Base-by-base conservation (phyloP, 2,113 vertebrate species). In the Columba janthina region DNA sequence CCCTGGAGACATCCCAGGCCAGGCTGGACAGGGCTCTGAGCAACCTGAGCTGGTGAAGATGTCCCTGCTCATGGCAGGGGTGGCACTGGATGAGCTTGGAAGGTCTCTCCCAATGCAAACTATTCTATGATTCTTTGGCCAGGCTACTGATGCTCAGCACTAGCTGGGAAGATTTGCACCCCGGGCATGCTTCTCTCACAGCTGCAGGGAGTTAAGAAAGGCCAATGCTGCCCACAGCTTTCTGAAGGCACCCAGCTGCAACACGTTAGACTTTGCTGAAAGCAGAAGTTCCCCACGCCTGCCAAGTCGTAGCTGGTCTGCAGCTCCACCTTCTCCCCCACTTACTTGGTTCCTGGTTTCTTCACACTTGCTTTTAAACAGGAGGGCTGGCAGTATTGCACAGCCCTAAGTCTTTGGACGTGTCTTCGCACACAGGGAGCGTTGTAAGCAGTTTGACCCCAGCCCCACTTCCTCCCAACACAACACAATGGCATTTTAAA, bases 171-270 rank as follows among this genome's bases (percentile, higher is more conserved):
- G 70, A 12, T 12, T 6, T 13, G 7, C 67, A 48, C 10, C 3
- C 62, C 16, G 58, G 58, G 36, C n/a, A 67, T 2, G 0, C 46
- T 36, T 60, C 56, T 76, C 9, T 54, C 0, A 0, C 25, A 29
- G 18, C 54, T 61, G 9, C 8, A 12, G 51, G 50, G n/a, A 80
- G 9, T 5, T 25, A 6, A 38, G 72, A 29, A 36, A 61, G 34
- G 60, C 24, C 65, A 92, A 56, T 5, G 19, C 25, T 60, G 48
- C 66, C 42, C 2, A 4, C n/a, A 32, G 61, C 61, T 76, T 44
- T 44, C 42, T 44, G 42, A 44, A 44, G 40, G 28, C 36, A 48
- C 38, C 36, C 24, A 12, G 32, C n/a, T 56, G 53, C 38, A 22
- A 10, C 2, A 10, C 2, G 26, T 48, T 42, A 67, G 62, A 34